Base-by-base conservation (phyloP, 2,888 invertebrate genomes). In the Coelogynopora nodosa region DNA sequence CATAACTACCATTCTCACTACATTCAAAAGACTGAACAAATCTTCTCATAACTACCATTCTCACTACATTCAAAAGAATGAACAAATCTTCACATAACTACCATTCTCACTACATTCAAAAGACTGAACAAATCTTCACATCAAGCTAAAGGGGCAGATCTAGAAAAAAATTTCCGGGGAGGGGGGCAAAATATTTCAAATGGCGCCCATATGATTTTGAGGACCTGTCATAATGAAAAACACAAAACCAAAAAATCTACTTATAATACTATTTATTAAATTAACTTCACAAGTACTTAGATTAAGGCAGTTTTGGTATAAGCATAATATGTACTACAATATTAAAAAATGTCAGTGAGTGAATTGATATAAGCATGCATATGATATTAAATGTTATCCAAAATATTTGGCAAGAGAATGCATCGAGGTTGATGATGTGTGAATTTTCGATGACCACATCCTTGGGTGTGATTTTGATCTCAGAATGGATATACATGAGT, bases 291-390 rank as follows among this genome's bases (percentile, higher is more conserved):
- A 26, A 74, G 74, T 74, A 74, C 74, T 74, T 23, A 74, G 74
- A 74, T 74, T 74, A 74, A 74, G 18, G 27, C 74, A 74, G 74
- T 74, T 74, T 74, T 74, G 5, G 74, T 13, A 74, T 23, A 74
- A 74, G 74, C 74, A 74, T 74, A 74, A 74, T 74, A 74, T 74
- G 74, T 74, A 74, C 74, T 13, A 74, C 23, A 74, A 74, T 74
- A 74, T 74, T n/a, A 74, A 74, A 74, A 74, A 74, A 74, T 74
- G 74, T 74, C 74, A 74, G 74, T 74, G 74, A 74, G 74, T 74
- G 18, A 74, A 74, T 74, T 74, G 74, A n/a, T 49, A 18, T 18
- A 49, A 13, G 49, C 49, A 49, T 49, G 18, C 49, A 49, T 74
- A 23, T 74, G 74, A 74, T 13, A 13, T 74, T 13, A 23, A 74